Evolutionary conservation across 2,888 invertebrate genomes (phyloP), one percentile per base, ranked within the genome.

Genomic region (Morpho deidamia): DNA sequence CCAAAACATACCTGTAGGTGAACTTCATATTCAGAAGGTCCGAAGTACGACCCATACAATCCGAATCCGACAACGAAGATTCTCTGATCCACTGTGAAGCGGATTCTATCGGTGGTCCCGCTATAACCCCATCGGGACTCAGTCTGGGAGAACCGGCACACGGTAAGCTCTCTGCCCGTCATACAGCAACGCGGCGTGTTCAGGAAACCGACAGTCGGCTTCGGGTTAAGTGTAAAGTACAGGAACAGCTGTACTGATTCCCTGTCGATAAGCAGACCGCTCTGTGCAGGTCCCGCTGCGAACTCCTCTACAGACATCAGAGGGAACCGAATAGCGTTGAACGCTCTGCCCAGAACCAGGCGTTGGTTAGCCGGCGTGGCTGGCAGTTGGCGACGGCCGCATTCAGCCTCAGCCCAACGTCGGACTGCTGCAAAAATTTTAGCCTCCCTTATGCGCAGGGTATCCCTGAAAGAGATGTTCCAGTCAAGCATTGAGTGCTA

Each of bases 281-380:
- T 94, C 68, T 94, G 94, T 0, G 95, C 94, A 0, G 94, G 93
- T 0, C 93, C 94, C 76, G 92, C 91, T 0, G 95, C 95, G 76
- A 96, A 96, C 76, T 96, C 96, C 74, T 96, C 95, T 0, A 95
- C 93, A 0, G 94, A 94, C 96, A 96, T 96, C 14, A 96, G 80
- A 0, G 96, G 96, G 74, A 96, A 96, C 32, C 96, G 86, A 51
- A 96, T 93, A 1, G 95, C 91, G 38, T 92, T 91, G 63, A 96
- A 90, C 0, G 95, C 94, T 48, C 91, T 75, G 0, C 94, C 95
- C 0, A 96, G 81, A 0, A 94, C 93, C 55, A 84, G 78, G 58
- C 95, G 83, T 70, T 94, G 94, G 77, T 95, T 94, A 58, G 92
- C 92, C 0, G 94, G 91, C 0, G 91, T 93, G 1, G 92, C 89